These are phyloP conservation scores for Drosophila robusta DNA, from an alignment of 2,888 invertebrate genomes.

Conservation along the genomic window DNA sequence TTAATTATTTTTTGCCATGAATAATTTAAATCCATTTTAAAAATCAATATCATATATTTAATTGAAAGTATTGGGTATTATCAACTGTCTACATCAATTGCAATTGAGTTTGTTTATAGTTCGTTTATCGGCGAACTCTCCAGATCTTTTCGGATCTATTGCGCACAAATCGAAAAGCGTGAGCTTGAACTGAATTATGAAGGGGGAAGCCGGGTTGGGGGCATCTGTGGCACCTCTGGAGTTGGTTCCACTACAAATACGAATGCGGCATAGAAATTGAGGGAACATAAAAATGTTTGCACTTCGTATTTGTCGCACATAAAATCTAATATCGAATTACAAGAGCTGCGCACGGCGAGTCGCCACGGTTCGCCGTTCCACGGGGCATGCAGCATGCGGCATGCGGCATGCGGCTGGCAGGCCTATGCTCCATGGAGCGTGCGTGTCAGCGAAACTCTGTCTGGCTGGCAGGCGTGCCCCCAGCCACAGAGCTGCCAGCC, in stretches of 20 bases:
- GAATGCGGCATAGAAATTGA: slow-evolving; percentile 70
- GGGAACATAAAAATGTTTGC: slow-evolving; percentile 77
- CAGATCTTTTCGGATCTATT: not conserved
- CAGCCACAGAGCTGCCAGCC: slow-evolving; percentile 17
- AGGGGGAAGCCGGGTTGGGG: slow-evolving; percentile 20
- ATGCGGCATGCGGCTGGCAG: slow-evolving; percentile 16
- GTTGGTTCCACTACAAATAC: slow-evolving; percentile 69
- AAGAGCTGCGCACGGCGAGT: slow-evolving; percentile 31
- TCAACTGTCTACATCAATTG: no score
- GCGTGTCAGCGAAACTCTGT: not conserved
- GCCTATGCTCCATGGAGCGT: no score
- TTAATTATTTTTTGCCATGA: no score
- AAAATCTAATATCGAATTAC: slow-evolving; percentile 83
- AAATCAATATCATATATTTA: no score
- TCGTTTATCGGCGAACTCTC: not conserved
- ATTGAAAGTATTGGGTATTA: no score
- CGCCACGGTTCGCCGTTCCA: slow-evolving; percentile 29
- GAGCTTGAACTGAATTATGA: slow-evolving; percentile 69
- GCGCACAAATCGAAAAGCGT: slow-evolving; percentile 40
- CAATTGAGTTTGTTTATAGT: not conserved
- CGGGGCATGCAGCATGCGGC: slow-evolving; percentile 17
- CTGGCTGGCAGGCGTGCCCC: slow-evolving; percentile 45
- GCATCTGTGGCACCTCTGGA: slow-evolving; percentile 28
- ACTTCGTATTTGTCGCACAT: slow-evolving; percentile 81
- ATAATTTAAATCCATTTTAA: no score